Base-by-base conservation (phyloP, 1,140 invertebrate species). In the Paralvinella palmiformis region DNA sequence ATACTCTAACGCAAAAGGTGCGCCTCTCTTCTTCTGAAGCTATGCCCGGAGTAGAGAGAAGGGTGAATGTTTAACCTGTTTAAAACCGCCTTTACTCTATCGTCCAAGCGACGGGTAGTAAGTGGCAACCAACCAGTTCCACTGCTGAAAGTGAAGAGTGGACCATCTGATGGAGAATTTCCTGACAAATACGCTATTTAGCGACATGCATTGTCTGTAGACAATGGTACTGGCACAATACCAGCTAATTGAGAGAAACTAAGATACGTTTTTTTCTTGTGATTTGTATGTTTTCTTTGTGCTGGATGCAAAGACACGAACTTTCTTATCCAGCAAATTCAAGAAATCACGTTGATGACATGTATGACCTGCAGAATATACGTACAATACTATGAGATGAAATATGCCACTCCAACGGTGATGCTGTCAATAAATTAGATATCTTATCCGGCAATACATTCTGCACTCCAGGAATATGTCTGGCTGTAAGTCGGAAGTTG, bases 61-160 rank as follows among this genome's bases (percentile, higher is more conserved):
- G 15, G 45, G 17, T 48, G 20, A n/a, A 48, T 22, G 45, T 48
- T 48, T 48, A 48, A 24, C 45, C 45, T 0, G 45, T n/a, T 22
- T 48, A 48, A 5, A 48, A 48, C 20, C 45, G n/a, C 45, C 13
- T n/a, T 17, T 6, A 48, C n/a, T 48, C 27, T 48, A n/a, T 48
- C 45, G 27, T 48, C 45, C 20, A 48, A 48, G 15, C 20, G 45
- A 48, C 15, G 45, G 17, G 45, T 48, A 48, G 45, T 48, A 22
- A 48, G 45, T 48, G 45, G 45, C 45, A 48, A 48, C 45, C 45
- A 48, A 24, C 45, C 45, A 48, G 20, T n/a, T 15, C 27, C 45
- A 22, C 45, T 15, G 45, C 45, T 6, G 45, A 48, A 7, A 24
- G 45, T 48, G 6, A 48, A 48, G 5, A 48, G 45, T 22, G 45